Conservation (phyloP, 2,888 invertebrate genomes). For the Leucoptera coffeella region DNA sequence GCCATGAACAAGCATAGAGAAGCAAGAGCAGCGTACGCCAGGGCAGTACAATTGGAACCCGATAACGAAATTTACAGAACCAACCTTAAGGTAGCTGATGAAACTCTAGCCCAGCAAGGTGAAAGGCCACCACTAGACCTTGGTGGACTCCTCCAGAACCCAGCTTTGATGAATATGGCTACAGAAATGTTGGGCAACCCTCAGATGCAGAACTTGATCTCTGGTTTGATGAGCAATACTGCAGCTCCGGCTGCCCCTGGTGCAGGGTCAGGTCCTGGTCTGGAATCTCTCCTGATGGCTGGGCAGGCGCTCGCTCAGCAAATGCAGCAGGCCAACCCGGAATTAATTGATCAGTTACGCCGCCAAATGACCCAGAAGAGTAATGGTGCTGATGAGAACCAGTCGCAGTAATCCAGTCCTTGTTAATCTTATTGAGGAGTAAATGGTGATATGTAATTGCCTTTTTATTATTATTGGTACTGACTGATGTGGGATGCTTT, state of each 20-base stretch:
- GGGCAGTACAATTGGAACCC: slow-evolving; percentile 87
- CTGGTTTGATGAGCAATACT: slow-evolving; percentile 44
- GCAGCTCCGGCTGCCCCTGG: slow-evolving; percentile 10
- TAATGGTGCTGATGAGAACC: too few relatives aligned
- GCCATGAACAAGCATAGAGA: slow-evolving; percentile 76
- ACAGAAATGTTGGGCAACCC: slow-evolving; percentile 81
- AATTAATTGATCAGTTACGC: slow-evolving; percentile 71
- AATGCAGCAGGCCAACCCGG: slow-evolving; percentile 77
- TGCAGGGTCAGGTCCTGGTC: slow-evolving; percentile 15
- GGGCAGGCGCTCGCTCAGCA: slow-evolving; percentile 79
- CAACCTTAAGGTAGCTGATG: slow-evolving; percentile 79
- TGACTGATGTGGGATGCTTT: slow-evolving; percentile 9
- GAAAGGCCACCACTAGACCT: slow-evolving; percentile 55
- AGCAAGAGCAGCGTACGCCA: slow-evolving; percentile 80
- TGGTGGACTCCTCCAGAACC: slow-evolving; percentile 68
- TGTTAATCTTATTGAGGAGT: too few relatives aligned
- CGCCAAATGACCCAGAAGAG: slow-evolving; percentile 38
- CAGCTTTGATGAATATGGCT: slow-evolving; percentile 78
- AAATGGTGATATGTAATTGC: too few relatives aligned
- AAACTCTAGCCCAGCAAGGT: slow-evolving; percentile 60
- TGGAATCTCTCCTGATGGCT: slow-evolving; percentile 45
- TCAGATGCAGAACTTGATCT: slow-evolving; percentile 70
- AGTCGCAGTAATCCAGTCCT: too few relatives aligned
- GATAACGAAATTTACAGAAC: slow-evolving; percentile 84
- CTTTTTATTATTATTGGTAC: not conserved